Evolutionary conservation across 2,888 invertebrate genomes (phyloP).

Genomic region (Caenorhabditis angaria): DNA sequence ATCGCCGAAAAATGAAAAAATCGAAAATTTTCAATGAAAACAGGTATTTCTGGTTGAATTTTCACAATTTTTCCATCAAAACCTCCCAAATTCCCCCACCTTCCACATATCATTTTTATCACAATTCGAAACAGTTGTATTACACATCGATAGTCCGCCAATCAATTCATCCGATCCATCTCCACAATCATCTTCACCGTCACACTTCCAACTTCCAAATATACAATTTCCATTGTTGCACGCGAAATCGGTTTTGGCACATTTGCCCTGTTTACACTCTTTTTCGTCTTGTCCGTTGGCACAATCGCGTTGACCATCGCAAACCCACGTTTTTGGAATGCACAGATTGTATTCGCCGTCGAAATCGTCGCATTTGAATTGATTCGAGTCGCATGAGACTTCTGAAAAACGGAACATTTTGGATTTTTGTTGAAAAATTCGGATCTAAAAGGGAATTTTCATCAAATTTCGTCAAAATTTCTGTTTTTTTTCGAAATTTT

Average conservation of each 20-base stretch:
- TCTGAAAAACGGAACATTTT: slow-evolving; percentile 32
- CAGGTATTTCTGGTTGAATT: no score
- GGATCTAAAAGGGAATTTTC: not conserved
- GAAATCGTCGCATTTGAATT: slow-evolving; percentile 64
- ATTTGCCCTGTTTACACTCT: slow-evolving; percentile 51
- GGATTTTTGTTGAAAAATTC: not conserved
- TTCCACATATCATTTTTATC: slow-evolving; percentile 31
- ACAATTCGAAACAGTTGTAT: slow-evolving; percentile 13
- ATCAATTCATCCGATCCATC: slow-evolving; percentile 60
- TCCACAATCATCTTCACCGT: slow-evolving; percentile 67
- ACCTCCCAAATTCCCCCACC: slow-evolving; percentile 15
- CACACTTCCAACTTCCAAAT: slow-evolving; percentile 65
- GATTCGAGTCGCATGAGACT: slow-evolving; percentile 50
- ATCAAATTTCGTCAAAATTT: not conserved
- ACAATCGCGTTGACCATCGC: slow-evolving; percentile 68
- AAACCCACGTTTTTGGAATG: slow-evolving; percentile 67
- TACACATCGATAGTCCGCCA: slow-evolving; percentile 18
- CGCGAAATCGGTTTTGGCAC: slow-evolving; percentile 57
- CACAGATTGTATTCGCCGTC: slow-evolving; percentile 61
- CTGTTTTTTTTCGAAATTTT: no score
- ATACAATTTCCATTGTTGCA: slow-evolving; percentile 63
- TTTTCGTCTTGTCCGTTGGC: slow-evolving; percentile 63
- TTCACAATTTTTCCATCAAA: not conserved
- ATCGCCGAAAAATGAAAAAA: no score
- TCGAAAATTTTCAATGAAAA: no score